Conservation (phyloP, 1,140 invertebrate species). For the Tetraneura akinire region DNA sequence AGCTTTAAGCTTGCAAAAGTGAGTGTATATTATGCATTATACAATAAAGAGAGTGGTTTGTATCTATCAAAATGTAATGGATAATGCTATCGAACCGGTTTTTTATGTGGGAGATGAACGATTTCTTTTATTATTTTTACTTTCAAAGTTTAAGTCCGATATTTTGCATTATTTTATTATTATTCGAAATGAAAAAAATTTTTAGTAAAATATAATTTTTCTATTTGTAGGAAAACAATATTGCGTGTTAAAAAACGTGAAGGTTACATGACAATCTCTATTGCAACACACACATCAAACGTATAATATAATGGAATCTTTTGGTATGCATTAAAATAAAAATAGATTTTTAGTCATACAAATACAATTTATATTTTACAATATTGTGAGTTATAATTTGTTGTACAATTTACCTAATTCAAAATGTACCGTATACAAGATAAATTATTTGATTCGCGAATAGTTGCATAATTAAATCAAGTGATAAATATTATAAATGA, state of each 20-base stretch:
- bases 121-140: constrained; percentile 8
- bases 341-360: background rate
- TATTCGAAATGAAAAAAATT: background rate
- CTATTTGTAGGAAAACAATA: constrained; percentile 18
- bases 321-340: background rate
- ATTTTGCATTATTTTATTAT: background rate
- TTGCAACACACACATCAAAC: background rate
- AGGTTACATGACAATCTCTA: constrained; percentile 44
- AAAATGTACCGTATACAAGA: too few relatives aligned
- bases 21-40: background rate
- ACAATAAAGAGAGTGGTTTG: constrained; percentile 36
- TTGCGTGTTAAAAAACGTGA: constrained; percentile 18
- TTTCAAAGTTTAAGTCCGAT: background rate
- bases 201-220: background rate
- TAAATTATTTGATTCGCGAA: too few relatives aligned
- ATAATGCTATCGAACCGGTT: background rate
- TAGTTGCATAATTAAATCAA: too few relatives aligned
- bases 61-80: background rate
- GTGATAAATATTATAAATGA: too few relatives aligned
- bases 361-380: too few relatives aligned
- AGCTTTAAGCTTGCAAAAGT: constrained; percentile 19
- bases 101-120: background rate
- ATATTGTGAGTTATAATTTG: too few relatives aligned
- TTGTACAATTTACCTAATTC: too few relatives aligned
- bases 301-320: constrained; percentile 14